Percentiles rank a stretch among this genome's conserved stretches.
Conservation (phyloP, 2,888 invertebrate species). For the Boloria selene region DNA sequence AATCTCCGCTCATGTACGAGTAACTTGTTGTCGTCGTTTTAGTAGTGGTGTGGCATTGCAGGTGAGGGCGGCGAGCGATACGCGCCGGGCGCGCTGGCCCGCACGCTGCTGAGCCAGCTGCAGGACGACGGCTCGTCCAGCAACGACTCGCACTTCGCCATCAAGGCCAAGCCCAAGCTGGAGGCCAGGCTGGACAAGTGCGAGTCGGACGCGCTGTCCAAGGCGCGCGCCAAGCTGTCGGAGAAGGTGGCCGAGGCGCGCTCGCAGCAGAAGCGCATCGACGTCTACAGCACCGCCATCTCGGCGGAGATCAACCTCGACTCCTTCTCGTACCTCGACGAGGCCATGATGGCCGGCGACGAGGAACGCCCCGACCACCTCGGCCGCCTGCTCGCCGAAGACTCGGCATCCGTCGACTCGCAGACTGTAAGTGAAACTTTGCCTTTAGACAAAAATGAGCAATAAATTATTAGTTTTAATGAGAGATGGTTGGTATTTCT, state of each 20-base stretch:
- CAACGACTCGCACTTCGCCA: conserved; percentile 77
- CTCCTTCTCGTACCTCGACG: conserved; percentile 78
- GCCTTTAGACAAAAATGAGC: conserved; percentile 66
- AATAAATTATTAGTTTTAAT: conserved; percentile 52
- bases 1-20: too few relatives aligned
- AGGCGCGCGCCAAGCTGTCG: conserved; percentile 71
- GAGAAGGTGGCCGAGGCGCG: conserved; percentile 72
- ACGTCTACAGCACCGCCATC: conserved; percentile 80
- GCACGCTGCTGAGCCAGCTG: conserved; percentile 61
- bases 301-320: conserved; percentile 79
- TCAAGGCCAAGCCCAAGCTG: conserved; percentile 62
- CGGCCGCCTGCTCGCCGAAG: conserved; percentile 48
- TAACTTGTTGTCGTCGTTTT: too few relatives aligned
- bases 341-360: conserved; percentile 73
- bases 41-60: background rate
- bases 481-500: conserved; percentile 48
- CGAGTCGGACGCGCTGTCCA: conserved; percentile 69
- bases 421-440: conserved; percentile 69
- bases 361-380: conserved; percentile 45
- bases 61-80: conserved; percentile 6
- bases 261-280: conserved; percentile 73
- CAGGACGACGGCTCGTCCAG: conserved; percentile 80
- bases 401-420: conserved; percentile 42
- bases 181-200: conserved; percentile 59
- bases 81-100: conserved; percentile 13